phyloP scores from a whole-genome alignment of 2,888 invertebrate species.

The Tetramorium bicarinatum region DNA sequence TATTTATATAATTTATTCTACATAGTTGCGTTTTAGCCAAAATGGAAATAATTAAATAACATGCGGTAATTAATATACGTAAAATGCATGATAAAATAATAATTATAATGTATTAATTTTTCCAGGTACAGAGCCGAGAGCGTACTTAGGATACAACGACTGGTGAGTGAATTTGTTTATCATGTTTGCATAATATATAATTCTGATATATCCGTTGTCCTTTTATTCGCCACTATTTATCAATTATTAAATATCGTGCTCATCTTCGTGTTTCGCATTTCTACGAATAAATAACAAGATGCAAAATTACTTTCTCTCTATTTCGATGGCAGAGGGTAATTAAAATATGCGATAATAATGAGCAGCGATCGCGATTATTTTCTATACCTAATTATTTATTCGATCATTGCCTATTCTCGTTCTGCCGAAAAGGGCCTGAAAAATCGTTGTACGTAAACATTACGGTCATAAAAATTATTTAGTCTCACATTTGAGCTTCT shows the following conservation, averaged over 20 bases:
- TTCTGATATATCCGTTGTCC: constrained; percentile 11
- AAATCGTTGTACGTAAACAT: not conserved
- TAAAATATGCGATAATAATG: constrained; percentile 20
- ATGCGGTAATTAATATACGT: not conserved
- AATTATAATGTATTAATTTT: constrained; percentile 12
- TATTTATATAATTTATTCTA: constrained; percentile 23
- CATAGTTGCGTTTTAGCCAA: constrained; percentile 11
- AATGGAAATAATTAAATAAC: constrained; percentile 29
- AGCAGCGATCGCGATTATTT: not conserved
- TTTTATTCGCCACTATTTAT: constrained; percentile 20
- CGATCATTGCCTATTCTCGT: not conserved
- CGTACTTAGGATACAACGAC: not conserved
- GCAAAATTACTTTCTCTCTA: not conserved
- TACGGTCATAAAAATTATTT: not conserved
- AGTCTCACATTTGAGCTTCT: not conserved
- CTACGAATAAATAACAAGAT: constrained; percentile 20
- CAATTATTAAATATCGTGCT: not conserved
- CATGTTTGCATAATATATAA: not conserved
- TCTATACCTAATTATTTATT: not conserved
- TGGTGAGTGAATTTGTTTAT: not conserved
- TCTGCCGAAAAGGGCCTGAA: not conserved
- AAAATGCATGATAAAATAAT: constrained; percentile 21
- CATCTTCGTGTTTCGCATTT: not conserved
- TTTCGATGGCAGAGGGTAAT: not conserved
- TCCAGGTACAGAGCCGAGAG: not conserved